Percentiles rank a stretch among this genome's conserved stretches.
These are phyloP conservation scores for Strigamia crassipes DNA, from an alignment of 2,888 invertebrate species.

Conservation along the genomic window DNA sequence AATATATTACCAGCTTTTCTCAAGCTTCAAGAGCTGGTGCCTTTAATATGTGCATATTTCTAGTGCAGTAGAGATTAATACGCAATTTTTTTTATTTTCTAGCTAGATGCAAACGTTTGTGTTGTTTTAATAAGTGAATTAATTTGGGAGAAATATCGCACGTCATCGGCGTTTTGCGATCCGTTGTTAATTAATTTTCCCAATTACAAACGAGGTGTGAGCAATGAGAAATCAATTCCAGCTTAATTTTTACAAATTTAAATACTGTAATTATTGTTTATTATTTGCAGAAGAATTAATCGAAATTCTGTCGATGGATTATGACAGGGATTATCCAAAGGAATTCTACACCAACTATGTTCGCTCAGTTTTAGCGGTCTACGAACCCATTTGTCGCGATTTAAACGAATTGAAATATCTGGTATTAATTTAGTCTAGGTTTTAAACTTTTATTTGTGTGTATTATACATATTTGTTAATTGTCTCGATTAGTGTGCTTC, in stretches of 20 bases:
- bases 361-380: conserved; percentile 68
- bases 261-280: conserved; percentile 15
- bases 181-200: conserved; percentile 76
- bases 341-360: conserved; percentile 77
- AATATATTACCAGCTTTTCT: conserved; percentile 75
- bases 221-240: neutral
- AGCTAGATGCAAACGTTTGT: conserved; percentile 67
- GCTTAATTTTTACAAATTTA: conserved; percentile 13
- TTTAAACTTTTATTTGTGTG: neutral
- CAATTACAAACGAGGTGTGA: conserved; percentile 73
- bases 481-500: conserved; percentile 54
- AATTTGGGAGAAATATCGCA: conserved; percentile 77
- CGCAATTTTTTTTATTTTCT: neutral
- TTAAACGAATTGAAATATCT: conserved; percentile 80
- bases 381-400: conserved; percentile 75
- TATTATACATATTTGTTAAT: neutral
- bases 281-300: conserved; percentile 64
- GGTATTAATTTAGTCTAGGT: conserved; percentile 62
- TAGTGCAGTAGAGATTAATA: neutral
- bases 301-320: conserved; percentile 57
- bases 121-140: conserved; percentile 77
- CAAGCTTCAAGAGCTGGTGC: conserved; percentile 73
- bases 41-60: conserved; percentile 49
- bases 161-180: conserved; percentile 71
- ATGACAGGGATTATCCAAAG: conserved; percentile 54